Base-by-base conservation (phyloP, 2,113 vertebrate genomes). In the Lampris incognitus region DNA sequence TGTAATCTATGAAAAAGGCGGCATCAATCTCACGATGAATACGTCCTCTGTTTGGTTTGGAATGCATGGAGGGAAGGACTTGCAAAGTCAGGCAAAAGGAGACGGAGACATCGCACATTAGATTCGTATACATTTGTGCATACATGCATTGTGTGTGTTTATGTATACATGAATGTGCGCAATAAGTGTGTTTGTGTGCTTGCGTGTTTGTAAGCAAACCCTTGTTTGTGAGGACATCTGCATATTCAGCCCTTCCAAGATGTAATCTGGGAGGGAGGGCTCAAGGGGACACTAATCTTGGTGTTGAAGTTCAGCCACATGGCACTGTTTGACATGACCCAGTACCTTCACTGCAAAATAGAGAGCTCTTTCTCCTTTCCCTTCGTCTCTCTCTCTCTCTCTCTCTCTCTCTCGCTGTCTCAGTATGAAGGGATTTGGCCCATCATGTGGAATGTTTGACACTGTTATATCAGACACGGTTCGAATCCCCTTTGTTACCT, bases 1-100 rank as follows among this genome's bases (percentile, higher is more conserved):
- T 76, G 76, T 89, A 80, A 91, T 91, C 85, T 85, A 61, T 57
- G 69, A 78, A 74, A 72, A 78, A 58, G 86, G 75, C 74, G 76
- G 66, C 69, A 77, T 81, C 76, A 85, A 72, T 83, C 65, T 66
- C 70, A 77, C 6, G 36, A 58, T 38, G 52, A 85, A 44, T 55
- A 49, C 63, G 55, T 59, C 54, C 67, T 51, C 51, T 72, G 64
- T 64, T 77, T 67, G 64, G 70, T 40, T 63, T 2, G 13, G 42
- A 51, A 13, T 37, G 3, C 6, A 50, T 78, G 66, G 50, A 52
- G 42, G 4, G 4, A 79, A 59, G 56, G 51, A 50, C 56, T 76
- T 48, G 37, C 42, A 74, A 75, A 59, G 51, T 42, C 46, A 63
- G 11, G 10, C 49, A 56, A 64, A 74, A 50, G 5, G 40, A 73